Base-by-base conservation (phyloP, 2,888 invertebrate species). In the Drosophila parthenogenetica region DNA sequence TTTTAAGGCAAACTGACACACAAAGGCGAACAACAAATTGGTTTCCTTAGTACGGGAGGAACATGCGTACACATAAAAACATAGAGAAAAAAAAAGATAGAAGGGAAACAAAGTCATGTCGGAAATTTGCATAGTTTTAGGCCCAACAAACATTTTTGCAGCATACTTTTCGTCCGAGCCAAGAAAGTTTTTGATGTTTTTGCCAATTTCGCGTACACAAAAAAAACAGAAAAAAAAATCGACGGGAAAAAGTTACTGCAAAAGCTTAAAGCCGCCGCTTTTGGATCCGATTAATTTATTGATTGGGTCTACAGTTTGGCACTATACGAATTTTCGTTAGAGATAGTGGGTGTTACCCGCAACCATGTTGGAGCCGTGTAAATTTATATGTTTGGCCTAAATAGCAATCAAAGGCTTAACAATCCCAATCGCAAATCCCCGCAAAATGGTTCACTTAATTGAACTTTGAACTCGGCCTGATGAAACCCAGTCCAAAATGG, bases 41-140 rank as follows among this genome's bases (percentile, higher is more conserved):
- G 73, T 68, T 73, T 66, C 60, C 64, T 73, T 69, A 62, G 62
- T 53, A 57, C 48, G 11, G 32, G 40, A 53, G 48, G 67, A 61
- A 72, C 54, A 71, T 49, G 57, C 54, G 65, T 50, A 46, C 37
- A 29, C 19, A 43, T 49, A 35, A 50, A 32, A 39, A 42, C 22
- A 16, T 3, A 16, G 7, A 43, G n/a, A 13, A 8, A n/a, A 13
- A 13, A 32, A 16, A 37, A 42, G 51, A 19, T 14, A 19, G 17
- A 14, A 11, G 5, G 25, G 17, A 13, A 35, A 43, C 16, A 25
- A 55, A 67, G 49, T 29, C 70, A 61, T 62, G 63, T 77, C 80
- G 82, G 87, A 87, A 80, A 85, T 85, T 80, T 87, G 79, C 85
- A 85, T 87, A 85, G 85, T 85, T 87, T 79, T 43, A 54, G 69